Conservation (phyloP, 2,888 invertebrate species). For the Aleiodes testaceus region DNA sequence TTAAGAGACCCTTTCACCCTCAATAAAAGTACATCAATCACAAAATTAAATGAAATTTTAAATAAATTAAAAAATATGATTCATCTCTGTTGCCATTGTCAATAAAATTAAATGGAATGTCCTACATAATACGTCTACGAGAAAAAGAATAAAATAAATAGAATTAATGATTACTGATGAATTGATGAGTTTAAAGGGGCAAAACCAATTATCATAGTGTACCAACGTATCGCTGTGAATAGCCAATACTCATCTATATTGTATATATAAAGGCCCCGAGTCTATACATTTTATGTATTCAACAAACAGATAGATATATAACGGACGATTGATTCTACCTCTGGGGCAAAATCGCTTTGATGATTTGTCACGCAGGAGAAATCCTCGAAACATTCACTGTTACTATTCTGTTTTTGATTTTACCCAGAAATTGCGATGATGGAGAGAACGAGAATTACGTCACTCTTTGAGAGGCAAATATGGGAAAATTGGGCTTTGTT, state of each 20-base stretch:
- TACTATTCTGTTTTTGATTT: not conserved
- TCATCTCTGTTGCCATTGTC: not conserved
- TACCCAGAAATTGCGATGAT: too few relatives aligned
- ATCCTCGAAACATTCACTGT: not conserved
- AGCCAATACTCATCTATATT: constrained; percentile 15
- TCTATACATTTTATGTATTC: constrained; percentile 19
- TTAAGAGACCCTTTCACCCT: too few relatives aligned
- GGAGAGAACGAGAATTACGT: not conserved
- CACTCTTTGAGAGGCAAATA: not conserved
- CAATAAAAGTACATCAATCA: too few relatives aligned
- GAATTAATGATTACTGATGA: constrained; percentile 8
- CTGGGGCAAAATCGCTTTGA: constrained; percentile 16
- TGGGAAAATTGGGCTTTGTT: not conserved
- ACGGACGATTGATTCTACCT: constrained; percentile 23
- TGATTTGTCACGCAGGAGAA: constrained; percentile 24
- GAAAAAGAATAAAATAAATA: not conserved
- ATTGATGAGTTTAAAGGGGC: not conserved
- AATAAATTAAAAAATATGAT: not conserved
- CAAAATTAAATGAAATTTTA: too few relatives aligned
- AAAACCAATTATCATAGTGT: constrained; percentile 25
- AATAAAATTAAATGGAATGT: too few relatives aligned
- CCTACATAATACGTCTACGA: too few relatives aligned
- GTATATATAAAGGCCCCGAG: not conserved
- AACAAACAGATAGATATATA: constrained; percentile 15
- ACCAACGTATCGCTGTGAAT: constrained; percentile 5